Percentiles rank a stretch among this genome's conserved stretches.
Evolutionary conservation across 2,888 invertebrate genomes (phyloP).

Genomic region (Cephus spinipes): DNA sequence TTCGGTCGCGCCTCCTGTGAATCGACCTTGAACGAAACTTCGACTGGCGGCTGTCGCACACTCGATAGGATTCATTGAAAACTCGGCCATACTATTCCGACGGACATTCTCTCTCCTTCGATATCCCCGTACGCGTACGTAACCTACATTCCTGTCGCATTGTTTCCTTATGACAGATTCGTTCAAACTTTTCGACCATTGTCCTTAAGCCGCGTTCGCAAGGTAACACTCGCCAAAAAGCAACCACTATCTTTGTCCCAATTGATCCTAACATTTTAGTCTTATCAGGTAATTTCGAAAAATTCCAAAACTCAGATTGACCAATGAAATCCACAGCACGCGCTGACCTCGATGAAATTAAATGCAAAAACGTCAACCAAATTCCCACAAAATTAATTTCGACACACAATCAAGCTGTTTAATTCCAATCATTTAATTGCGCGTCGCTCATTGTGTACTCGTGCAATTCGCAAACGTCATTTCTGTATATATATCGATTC

Average conservation of each 20-base stretch:
- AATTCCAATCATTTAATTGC: constrained; percentile 35
- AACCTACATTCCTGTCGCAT: constrained; percentile 15
- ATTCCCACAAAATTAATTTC: constrained; percentile 20
- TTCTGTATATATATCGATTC: not conserved
- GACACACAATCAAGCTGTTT: constrained; percentile 20
- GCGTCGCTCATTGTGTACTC: not conserved
- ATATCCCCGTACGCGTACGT: not conserved
- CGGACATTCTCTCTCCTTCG: not conserved
- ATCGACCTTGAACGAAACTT: not conserved
- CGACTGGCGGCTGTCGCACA: constrained; percentile 23
- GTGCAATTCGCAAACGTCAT: not conserved
- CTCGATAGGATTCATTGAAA: constrained; percentile 53
- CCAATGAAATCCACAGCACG: not conserved
- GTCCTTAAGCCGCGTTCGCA: constrained; percentile 1
- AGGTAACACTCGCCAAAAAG: not conserved
- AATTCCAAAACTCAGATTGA: not conserved
- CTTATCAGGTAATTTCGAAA: not conserved
- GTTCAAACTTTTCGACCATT: constrained; percentile 34
- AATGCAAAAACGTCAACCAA: constrained; percentile 14
- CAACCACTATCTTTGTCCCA: not conserved
- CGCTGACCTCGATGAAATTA: not conserved
- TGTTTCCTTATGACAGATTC: constrained; percentile 37
- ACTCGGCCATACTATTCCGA: constrained; percentile 39
- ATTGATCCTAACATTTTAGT: not conserved
- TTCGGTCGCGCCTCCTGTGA: not conserved